These are phyloP conservation scores for Siderastrea radians DNA, from an alignment of 92 coral and sea anemone genomes.

Conservation along the genomic window DNA sequence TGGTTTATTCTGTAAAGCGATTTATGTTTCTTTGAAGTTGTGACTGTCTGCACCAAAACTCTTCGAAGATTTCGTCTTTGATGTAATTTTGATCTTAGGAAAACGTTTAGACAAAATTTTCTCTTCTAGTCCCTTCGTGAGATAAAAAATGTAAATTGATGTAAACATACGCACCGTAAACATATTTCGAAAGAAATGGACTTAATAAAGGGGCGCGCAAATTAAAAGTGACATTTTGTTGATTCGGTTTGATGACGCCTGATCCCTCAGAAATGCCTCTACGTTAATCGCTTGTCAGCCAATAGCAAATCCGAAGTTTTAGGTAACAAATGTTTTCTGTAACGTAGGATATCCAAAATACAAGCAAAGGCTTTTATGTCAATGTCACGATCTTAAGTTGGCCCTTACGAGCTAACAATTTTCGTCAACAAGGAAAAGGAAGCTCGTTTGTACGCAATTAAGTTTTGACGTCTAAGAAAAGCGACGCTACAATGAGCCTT, in stretches of 20 bases:
- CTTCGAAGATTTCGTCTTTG: background rate
- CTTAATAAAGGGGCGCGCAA: constrained; percentile 37
- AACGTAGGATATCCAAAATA: background rate
- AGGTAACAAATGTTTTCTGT: background rate
- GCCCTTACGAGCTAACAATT: constrained; percentile 10
- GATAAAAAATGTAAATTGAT: constrained; percentile 10
- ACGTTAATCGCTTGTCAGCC: constrained; percentile 16
- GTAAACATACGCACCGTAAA: constrained; percentile 19
- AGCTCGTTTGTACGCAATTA: constrained; percentile 25
- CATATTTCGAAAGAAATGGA: constrained; percentile 34
- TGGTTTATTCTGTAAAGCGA: background rate
- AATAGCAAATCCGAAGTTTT: background rate
- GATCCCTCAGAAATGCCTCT: constrained; percentile 2
- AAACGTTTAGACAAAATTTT: background rate
- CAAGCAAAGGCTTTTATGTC: constrained; percentile 20
- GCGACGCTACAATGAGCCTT: constrained; percentile 10
- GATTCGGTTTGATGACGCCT: background rate
- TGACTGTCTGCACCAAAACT: background rate
- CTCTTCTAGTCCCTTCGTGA: background rate
- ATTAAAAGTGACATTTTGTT: constrained; percentile 43
- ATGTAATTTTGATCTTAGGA: background rate
- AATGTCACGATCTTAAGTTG: constrained; percentile 5
- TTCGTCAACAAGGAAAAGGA: constrained; percentile 11
- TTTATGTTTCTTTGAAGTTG: background rate
- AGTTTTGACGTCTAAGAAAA: constrained; percentile 9